Evolutionary conservation across 2,797 vertebrate species (phyloP).

Genomic region (Fringilla coelebs): DNA sequence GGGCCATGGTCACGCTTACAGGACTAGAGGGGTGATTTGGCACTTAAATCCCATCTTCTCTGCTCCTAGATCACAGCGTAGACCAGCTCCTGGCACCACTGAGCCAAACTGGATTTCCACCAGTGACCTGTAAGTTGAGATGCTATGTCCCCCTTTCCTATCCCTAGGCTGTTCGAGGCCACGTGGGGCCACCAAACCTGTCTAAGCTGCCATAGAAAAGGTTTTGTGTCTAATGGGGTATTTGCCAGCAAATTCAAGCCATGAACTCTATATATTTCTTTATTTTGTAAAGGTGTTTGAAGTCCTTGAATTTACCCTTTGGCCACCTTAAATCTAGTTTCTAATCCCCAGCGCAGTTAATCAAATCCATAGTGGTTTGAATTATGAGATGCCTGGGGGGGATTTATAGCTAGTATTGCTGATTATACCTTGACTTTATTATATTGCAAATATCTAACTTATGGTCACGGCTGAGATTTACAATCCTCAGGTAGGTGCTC

Average conservation of each 20-base stretch:
- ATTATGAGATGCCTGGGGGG: slow-evolving; percentile 27
- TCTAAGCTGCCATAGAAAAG: not conserved
- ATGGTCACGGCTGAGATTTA: not conserved
- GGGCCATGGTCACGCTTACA: accelerated
- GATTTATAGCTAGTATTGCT: slow-evolving; percentile 36
- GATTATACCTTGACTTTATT: slow-evolving; percentile 50
- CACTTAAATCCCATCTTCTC: not conserved
- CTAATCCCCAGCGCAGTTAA: not conserved
- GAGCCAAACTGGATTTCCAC: slow-evolving; percentile 32
- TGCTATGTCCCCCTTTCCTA: accelerated
- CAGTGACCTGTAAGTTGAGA: slow-evolving; percentile 27
- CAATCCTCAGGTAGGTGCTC: slow-evolving; percentile 37
- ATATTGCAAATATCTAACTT: slow-evolving; percentile 21
- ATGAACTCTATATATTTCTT: not conserved
- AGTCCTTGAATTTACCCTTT: slow-evolving; percentile 45
- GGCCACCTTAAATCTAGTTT: slow-evolving; percentile 27
- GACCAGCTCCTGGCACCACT: not conserved
- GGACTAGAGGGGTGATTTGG: not conserved
- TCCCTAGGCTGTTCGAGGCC: not conserved
- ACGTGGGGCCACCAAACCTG: not conserved
- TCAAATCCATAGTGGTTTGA: slow-evolving; percentile 29
- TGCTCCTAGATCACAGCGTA: not conserved
- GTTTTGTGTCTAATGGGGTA: slow-evolving; percentile 15
- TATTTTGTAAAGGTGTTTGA: slow-evolving; percentile 29
- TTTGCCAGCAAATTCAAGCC: not conserved